phyloP scores from a whole-genome alignment of 2,797 vertebrate species.

The Luscinia megarhynchos region DNA sequence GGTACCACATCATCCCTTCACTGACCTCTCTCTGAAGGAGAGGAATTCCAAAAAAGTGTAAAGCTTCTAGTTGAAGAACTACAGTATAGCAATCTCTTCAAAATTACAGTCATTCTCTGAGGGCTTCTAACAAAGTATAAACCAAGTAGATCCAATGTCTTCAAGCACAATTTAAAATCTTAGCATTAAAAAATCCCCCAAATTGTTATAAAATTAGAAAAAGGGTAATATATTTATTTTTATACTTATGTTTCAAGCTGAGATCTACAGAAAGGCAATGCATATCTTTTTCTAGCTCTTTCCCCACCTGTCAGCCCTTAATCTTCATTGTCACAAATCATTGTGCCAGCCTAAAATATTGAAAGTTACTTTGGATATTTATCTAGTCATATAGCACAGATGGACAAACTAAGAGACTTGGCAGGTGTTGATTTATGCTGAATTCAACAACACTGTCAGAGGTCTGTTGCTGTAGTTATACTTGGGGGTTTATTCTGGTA shows the following conservation, averaged over 20 bases:
- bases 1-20: neutral
- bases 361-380: neutral
- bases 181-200: neutral
- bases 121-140: neutral
- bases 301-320: fast-evolving
- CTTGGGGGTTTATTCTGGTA: neutral
- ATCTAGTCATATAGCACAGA: neutral
- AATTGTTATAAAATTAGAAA: neutral
- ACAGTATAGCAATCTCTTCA: neutral
- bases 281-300: neutral
- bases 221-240: neutral
- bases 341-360: neutral
- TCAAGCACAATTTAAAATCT: neutral
- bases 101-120: neutral
- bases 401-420: neutral
- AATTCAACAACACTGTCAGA: neutral
- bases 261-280: neutral
- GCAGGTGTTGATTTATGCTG: neutral
- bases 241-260: neutral
- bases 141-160: neutral
- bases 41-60: neutral
- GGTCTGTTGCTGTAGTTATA: neutral
- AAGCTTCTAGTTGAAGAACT: neutral
- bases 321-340: neutral
- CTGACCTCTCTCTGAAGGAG: neutral